Conservation (phyloP, 2,113 vertebrate species). For the Scytalopus superciliaris region DNA sequence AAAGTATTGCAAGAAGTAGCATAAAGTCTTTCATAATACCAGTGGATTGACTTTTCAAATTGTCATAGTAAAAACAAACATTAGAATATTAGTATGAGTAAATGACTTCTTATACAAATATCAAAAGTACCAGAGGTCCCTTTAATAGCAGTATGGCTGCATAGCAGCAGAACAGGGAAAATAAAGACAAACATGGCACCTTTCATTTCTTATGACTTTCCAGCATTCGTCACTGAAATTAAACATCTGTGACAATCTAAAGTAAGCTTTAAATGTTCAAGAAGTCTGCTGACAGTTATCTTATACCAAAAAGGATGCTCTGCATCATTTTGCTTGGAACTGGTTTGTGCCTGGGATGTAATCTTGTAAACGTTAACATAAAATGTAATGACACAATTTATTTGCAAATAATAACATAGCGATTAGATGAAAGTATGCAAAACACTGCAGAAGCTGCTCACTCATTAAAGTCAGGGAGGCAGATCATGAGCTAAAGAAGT, state of each 20-base stretch:
- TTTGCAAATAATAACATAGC: not conserved
- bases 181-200: not conserved
- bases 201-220: not conserved
- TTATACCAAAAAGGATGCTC: not conserved
- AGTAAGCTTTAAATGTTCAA: not conserved
- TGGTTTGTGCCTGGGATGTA: not conserved
- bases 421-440: not conserved
- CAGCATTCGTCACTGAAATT: not conserved
- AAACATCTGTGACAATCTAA: not conserved
- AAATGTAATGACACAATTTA: not conserved
- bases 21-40: not conserved
- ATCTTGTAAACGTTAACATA: not conserved
- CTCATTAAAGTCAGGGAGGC: not conserved
- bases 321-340: not conserved
- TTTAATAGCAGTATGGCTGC: slow-evolving; percentile 24
- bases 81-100: not conserved
- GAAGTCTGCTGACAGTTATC: not conserved
- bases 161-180: slow-evolving; percentile 26
- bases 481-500: not conserved
- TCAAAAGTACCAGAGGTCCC: not conserved
- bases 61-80: not conserved
- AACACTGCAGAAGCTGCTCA: not conserved
- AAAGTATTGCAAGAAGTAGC: not conserved
- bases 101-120: not conserved
- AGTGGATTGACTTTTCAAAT: not conserved